A percentile compares a stretch with the other conserved stretches of the same genome.
These are phyloP conservation scores for Amblyjoppa fuscipennis DNA, from an alignment of 2,888 invertebrate species.

Conservation along the genomic window DNA sequence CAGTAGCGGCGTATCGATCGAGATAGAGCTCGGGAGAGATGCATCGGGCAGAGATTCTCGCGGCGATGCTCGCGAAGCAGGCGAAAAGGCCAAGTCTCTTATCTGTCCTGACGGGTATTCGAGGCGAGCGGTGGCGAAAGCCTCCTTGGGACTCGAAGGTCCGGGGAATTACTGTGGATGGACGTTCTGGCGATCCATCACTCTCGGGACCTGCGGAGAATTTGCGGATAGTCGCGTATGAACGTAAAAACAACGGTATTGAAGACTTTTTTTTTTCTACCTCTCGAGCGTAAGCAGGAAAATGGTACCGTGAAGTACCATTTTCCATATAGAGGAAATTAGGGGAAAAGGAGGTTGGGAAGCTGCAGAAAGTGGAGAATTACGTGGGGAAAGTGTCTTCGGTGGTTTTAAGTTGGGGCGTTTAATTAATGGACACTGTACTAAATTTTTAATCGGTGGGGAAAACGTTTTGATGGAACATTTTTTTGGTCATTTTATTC, in stretches of 20 bases:
- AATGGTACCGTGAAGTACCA: no score
- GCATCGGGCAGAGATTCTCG: neutral
- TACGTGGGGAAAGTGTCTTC: no score
- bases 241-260: neutral
- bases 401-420: no score
- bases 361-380: no score
- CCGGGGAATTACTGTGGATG: neutral
- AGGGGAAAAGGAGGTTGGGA: no score
- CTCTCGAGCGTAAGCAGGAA: no score
- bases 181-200: neutral
- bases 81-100: constrained; percentile 12
- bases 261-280: neutral
- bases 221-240: neutral
- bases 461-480: neutral
- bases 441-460: no score
- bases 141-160: neutral
- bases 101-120: constrained; percentile 4
- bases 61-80: neutral
- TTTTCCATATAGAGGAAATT: no score
- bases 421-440: no score
- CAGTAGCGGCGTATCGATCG: constrained; percentile 7
- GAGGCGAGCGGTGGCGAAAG: constrained; percentile 15
- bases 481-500: no score
- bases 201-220: neutral
- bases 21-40: neutral